A percentile compares a stretch with the other conserved stretches of the same genome.
Conservation (phyloP, 2,888 invertebrate genomes). For the Cheilosia soror region DNA sequence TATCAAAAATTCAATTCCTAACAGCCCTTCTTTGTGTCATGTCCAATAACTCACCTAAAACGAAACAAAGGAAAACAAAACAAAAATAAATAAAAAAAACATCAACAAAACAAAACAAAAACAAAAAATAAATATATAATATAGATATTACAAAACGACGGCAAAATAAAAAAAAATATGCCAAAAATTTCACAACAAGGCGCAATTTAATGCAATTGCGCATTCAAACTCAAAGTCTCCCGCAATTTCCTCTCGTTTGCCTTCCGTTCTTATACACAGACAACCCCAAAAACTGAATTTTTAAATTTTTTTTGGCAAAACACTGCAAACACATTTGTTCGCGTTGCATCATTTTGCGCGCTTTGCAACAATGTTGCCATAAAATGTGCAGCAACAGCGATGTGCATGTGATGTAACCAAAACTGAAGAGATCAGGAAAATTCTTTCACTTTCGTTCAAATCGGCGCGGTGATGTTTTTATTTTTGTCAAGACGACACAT, state of each 20-base stretch:
- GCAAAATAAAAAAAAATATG: not conserved
- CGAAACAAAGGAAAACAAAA: slow-evolving; percentile 22
- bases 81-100: not conserved
- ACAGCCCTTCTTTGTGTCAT: not conserved
- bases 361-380: slow-evolving; percentile 12
- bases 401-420: slow-evolving; percentile 31
- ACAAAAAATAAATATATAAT: not conserved
- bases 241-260: no score
- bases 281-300: not conserved
- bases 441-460: slow-evolving; percentile 46
- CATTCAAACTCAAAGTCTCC: slow-evolving; percentile 12
- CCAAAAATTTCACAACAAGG: slow-evolving; percentile 27
- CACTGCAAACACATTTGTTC: not conserved
- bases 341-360: slow-evolving; percentile 18
- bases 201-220: slow-evolving; percentile 50
- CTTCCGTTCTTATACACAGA: no score
- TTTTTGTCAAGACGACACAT: not conserved
- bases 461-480: not conserved
- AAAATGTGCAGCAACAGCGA: not conserved
- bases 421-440: slow-evolving; percentile 5
- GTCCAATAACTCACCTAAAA: slow-evolving; percentile 45
- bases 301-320: not conserved
- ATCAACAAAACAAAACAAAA: not conserved
- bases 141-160: not conserved
- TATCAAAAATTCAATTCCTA: not conserved